These are phyloP conservation scores for Tenthredo distinguenda DNA, from an alignment of 2,888 invertebrate genomes.

Conservation along the genomic window DNA sequence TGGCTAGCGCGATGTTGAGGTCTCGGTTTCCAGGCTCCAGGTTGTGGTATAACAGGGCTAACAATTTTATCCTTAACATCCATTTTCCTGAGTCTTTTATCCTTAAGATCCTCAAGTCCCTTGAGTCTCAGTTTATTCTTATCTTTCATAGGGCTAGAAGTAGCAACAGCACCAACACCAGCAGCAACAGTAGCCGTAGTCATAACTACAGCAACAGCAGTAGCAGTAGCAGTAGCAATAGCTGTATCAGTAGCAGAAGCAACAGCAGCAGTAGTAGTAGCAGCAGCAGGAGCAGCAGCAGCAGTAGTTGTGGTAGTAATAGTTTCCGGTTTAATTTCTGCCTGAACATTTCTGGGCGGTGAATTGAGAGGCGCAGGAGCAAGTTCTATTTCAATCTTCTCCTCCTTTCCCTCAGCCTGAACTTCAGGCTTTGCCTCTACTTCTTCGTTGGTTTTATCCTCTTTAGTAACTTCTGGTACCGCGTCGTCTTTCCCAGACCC, in stretches of 20 bases:
- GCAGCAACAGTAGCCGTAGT: neutral
- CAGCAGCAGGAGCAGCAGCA: neutral
- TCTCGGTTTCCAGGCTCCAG: constrained; percentile 88
- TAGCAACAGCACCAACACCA: neutral
- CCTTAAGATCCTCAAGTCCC: constrained; percentile 73
- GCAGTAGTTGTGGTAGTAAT: neutral
- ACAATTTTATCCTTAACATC: constrained; percentile 93
- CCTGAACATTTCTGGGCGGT: constrained; percentile 56
- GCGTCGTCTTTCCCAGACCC: constrained; percentile 77
- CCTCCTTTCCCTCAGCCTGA: constrained; percentile 37
- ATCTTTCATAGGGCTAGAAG: constrained; percentile 66
- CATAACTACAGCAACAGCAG: neutral
- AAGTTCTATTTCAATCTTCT: constrained; percentile 51
- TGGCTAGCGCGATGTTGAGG: constrained; percentile 79
- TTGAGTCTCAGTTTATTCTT: constrained; percentile 72
- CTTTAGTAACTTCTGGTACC: constrained; percentile 79
- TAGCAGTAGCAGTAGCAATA: neutral
- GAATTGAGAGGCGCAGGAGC: constrained; percentile 55
- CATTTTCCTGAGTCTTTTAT: constrained; percentile 81
- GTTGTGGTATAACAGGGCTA: constrained; percentile 94
- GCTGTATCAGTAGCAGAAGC: neutral
- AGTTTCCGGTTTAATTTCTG: constrained; percentile 62
- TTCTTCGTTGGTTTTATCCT: constrained; percentile 60
- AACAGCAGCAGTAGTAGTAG: neutral
- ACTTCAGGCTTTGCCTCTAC: constrained; percentile 54